Percentiles rank a stretch among this genome's conserved stretches.
Evolutionary conservation across 1,140 invertebrate species (phyloP).

Genomic region (Lucilia cuprina): DNA sequence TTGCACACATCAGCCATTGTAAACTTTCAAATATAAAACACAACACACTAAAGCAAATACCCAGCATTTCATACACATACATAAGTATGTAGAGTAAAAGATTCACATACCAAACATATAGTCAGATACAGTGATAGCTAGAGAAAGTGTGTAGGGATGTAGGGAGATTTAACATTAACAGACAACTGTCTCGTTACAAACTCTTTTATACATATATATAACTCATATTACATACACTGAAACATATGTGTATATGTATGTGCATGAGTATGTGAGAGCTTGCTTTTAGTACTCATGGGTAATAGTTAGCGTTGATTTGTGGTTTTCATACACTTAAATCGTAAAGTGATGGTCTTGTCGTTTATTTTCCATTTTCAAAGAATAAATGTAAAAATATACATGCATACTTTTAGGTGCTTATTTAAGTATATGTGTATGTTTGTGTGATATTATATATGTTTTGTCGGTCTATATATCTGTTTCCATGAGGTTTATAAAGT

Average conservation of each 20-base stretch:
- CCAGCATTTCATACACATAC: not conserved
- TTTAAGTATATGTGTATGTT: no score
- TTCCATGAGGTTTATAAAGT: not conserved
- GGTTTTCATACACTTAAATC: slow-evolving; percentile 24
- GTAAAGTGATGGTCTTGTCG: no score
- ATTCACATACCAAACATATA: no score
- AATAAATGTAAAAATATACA: no score
- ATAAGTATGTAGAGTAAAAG: not conserved
- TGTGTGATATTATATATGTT: no score
- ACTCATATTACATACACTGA: not conserved
- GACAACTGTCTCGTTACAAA: not conserved
- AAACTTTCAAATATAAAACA: not conserved
- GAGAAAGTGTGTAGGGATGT: not conserved
- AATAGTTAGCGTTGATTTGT: slow-evolving; percentile 27
- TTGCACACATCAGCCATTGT: slow-evolving; percentile 13
- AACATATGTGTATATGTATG: not conserved
- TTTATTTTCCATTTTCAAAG: no score
- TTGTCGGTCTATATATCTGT: not conserved
- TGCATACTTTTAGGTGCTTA: no score
- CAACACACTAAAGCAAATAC: not conserved
- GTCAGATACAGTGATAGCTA: not conserved
- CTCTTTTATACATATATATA: no score
- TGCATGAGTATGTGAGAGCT: no score
- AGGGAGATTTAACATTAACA: not conserved
- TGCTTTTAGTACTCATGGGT: not conserved